Evolutionary conservation across 2,888 invertebrate species (phyloP), one percentile per base, ranked within the genome.

Genomic region (Eurytoma californica): DNA sequence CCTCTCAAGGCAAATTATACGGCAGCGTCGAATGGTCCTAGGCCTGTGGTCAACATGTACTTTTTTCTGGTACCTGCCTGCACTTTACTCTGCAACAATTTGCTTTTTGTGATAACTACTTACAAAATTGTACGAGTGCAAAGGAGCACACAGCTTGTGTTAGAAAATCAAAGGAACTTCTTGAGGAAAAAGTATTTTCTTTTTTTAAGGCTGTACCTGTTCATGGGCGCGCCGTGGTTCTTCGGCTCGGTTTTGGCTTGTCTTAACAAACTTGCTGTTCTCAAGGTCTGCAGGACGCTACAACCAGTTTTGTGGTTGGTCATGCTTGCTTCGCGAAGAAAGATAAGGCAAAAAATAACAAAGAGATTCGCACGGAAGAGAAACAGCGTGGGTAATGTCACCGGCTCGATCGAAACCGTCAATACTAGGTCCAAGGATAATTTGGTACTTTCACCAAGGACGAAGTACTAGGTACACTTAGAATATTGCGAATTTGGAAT

Each of bases 171-270:
- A 13, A 80, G 80, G 0, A 85, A 82, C 58, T 61, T 81, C 2
- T 24, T 86, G 53, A 80, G 74, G 63, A 85, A 85, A 58, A 87
- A 85, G 18, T 88, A 87, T 73, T 82, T 85, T 69, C 69, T 87
- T 0, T 86, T 87, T 65, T 53, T 87, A 30, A 83, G 84, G 60
- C 79, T 87, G 14, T 87, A 87, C 65, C 73, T 87, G 3, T 72
- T 87, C 60, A 87, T 87, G 87, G 87, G 87, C 0, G 85, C 87
- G 2, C 87, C 87, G 0, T 87, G 87, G 87, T 86, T 87, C 60
- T 86, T 85, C 49, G 86, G 85, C 7, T 82, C 82, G 58, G 66
- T 85, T 4, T 67, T 84, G 28, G 86, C 86, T 0, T 86, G 85
- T 20, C 18, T 86, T 39, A 86, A 86, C 69, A 79, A 84, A 13